Conservation (phyloP, 2,113 vertebrate genomes). For the Micromys minutus region DNA sequence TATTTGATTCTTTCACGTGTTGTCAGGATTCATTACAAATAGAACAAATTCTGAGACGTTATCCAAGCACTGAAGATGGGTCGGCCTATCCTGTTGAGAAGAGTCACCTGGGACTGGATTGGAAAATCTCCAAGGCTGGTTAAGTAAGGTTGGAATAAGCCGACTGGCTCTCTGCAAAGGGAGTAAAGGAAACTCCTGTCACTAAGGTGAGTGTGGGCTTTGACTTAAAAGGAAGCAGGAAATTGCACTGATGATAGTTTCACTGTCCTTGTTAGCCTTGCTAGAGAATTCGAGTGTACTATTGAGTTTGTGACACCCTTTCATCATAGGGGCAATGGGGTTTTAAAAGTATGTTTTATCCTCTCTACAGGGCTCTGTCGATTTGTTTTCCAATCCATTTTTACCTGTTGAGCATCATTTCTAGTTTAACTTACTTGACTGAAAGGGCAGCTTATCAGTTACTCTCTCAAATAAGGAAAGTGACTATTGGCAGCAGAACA, state of each 20-base stretch:
- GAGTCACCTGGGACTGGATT: neutral
- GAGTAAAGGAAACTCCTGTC: neutral
- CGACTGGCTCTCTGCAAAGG: neutral
- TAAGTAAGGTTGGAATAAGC: neutral
- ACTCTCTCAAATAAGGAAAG: neutral
- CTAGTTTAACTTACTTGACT: neutral
- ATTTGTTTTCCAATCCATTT: neutral
- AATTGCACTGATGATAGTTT: neutral
- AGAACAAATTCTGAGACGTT: neutral
- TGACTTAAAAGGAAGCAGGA: neutral
- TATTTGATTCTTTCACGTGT: neutral
- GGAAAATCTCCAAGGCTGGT: neutral
- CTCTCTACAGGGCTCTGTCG: neutral
- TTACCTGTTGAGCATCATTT: neutral
- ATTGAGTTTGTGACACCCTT: neutral
- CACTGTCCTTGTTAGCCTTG: neutral
- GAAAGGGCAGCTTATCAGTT: neutral
- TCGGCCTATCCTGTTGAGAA: neutral
- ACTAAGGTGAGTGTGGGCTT: neutral
- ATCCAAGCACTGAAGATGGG: neutral
- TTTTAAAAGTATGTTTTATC: slow-evolving; percentile 26
- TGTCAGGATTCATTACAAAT: neutral
- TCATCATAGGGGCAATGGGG: neutral
- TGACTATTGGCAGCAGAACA: neutral
- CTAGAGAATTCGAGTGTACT: neutral